Conservation (phyloP, 2,113 vertebrate genomes). For the Bombycilla garrulus region DNA sequence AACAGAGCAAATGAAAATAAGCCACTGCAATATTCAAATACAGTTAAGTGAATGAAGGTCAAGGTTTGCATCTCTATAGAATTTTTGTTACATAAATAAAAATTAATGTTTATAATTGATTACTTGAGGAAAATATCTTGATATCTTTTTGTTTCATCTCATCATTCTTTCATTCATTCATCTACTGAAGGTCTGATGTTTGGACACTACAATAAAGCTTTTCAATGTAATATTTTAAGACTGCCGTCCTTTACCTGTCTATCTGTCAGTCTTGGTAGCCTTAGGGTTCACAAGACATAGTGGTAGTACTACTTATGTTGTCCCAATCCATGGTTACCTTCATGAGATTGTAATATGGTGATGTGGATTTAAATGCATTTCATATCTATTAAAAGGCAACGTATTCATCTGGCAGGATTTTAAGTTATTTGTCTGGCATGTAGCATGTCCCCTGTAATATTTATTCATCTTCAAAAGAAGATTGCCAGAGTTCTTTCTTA, state of each 20-base stretch:
- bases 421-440: not conserved
- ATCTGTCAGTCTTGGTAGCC: not conserved
- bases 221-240: not conserved
- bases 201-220: not conserved
- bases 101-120: not conserved
- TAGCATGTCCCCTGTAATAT: slow-evolving; percentile 1
- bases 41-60: not conserved
- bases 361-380: not conserved
- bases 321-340: not conserved
- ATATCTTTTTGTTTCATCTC: not conserved
- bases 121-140: not conserved
- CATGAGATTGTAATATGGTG: not conserved
- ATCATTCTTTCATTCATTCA: not conserved
- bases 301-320: not conserved
- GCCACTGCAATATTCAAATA: not conserved
- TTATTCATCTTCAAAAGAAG: slow-evolving; percentile 26
- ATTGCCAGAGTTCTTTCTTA: not conserved
- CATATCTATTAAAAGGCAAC: slow-evolving; percentile 11
- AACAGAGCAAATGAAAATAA: not conserved
- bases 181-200: not conserved
- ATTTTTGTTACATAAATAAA: not conserved
- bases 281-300: not conserved
- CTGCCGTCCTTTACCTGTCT: not conserved
- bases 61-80: not conserved
- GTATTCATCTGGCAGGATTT: slow-evolving; percentile 4